Conservation (phyloP, 2,797 vertebrate genomes). For the Malurus splendens region DNA sequence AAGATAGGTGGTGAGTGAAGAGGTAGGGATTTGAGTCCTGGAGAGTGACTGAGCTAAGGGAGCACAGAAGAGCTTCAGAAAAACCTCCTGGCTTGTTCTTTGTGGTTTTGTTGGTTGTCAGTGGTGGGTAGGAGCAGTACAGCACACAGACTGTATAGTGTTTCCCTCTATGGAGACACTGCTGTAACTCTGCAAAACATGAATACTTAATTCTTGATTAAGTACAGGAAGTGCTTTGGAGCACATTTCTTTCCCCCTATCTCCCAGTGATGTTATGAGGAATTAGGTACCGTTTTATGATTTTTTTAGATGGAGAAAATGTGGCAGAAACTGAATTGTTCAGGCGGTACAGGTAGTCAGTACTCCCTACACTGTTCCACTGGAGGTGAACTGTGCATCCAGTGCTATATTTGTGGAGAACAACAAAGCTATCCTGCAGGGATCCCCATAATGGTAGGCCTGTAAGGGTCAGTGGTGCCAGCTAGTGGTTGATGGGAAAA, state of each 20-base stretch:
- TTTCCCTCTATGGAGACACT: background rate
- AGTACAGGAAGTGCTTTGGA: background rate
- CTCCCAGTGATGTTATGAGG: background rate
- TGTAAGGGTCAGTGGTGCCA: background rate
- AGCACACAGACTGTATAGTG: background rate
- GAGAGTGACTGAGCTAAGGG: background rate
- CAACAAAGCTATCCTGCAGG: background rate
- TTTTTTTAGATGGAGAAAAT: background rate
- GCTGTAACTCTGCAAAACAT: background rate
- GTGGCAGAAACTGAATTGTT: background rate
- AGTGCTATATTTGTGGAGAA: background rate
- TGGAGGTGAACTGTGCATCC: background rate
- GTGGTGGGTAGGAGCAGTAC: background rate
- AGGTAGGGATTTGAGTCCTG: background rate
- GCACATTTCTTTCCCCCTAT: background rate
- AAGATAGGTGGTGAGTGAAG: background rate
- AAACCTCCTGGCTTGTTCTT: background rate
- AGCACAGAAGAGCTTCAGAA: background rate
- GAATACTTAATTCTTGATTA: background rate
- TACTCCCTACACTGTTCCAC: background rate
- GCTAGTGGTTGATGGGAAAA: background rate
- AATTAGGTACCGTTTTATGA: background rate
- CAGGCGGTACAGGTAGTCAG: background rate
- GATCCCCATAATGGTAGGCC: background rate
- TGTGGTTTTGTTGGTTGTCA: background rate